These are phyloP conservation scores for Pyrochroa serraticornis DNA, from an alignment of 2,888 invertebrate species.

Conservation along the genomic window DNA sequence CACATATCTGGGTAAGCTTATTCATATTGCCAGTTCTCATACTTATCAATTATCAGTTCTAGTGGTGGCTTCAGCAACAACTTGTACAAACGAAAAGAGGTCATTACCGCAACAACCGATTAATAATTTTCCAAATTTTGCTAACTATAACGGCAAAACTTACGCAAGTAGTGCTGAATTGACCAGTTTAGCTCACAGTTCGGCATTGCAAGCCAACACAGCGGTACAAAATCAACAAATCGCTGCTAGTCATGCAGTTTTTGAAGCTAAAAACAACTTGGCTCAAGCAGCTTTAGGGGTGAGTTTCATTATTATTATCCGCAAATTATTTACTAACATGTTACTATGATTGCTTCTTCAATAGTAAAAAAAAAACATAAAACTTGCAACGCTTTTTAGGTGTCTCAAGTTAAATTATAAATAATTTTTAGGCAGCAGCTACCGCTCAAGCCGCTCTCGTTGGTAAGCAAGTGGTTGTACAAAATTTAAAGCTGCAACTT, in stretches of 20 bases:
- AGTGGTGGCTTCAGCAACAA: too few relatives aligned
- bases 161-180: slow-evolving; percentile 71
- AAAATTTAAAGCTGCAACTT: slow-evolving; percentile 69
- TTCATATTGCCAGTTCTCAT: too few relatives aligned
- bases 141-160: slow-evolving; percentile 54
- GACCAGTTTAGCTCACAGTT: slow-evolving; percentile 69
- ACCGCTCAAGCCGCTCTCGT: slow-evolving; percentile 66
- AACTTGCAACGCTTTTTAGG: too few relatives aligned
- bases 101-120: too few relatives aligned
- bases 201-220: slow-evolving; percentile 74
- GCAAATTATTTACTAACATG: too few relatives aligned
- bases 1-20: too few relatives aligned
- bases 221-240: slow-evolving; percentile 71
- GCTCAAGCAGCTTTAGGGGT: slow-evolving; percentile 69
- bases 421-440: slow-evolving; percentile 18
- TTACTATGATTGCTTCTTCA: too few relatives aligned
- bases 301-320: slow-evolving; percentile 17
- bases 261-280: slow-evolving; percentile 73
- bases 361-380: too few relatives aligned
- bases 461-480: slow-evolving; percentile 61
- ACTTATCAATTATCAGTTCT: too few relatives aligned
- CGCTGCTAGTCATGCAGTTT: slow-evolving; percentile 76
- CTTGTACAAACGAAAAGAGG: too few relatives aligned
- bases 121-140: too few relatives aligned
- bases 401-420: too few relatives aligned